Conservation (phyloP, 2,797 vertebrate species). For the Xenentodon cancila region DNA sequence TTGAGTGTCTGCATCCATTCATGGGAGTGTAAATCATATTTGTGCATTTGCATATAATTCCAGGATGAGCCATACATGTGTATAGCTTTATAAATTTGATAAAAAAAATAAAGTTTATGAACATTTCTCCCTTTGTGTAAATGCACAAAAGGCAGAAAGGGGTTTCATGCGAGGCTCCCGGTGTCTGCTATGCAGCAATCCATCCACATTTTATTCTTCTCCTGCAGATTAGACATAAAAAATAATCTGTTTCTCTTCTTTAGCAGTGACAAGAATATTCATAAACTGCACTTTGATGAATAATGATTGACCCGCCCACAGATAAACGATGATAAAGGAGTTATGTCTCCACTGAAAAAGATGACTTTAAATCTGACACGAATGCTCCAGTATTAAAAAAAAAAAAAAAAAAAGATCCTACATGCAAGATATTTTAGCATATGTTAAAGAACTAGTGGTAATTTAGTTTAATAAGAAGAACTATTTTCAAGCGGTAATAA, state of each 20-base stretch:
- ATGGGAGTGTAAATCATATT: too few species aligned
- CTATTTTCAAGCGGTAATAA: conserved; percentile 11
- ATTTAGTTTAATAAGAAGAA: not conserved
- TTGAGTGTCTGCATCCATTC: too few species aligned
- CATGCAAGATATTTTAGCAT: conserved; percentile 10
- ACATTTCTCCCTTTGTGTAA: too few species aligned
- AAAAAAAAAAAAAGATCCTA: conserved; percentile 2
- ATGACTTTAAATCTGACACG: not conserved
- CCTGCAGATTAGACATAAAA: conserved; percentile 5
- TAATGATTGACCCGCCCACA: not conserved
- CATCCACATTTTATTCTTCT: too few species aligned
- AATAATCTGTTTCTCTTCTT: not conserved
- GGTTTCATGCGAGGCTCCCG: not conserved
- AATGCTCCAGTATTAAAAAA: not conserved
- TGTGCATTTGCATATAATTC: too few species aligned
- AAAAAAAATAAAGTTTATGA: too few species aligned
- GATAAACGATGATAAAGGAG: not conserved
- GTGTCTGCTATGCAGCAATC: not conserved
- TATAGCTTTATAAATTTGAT: too few species aligned
- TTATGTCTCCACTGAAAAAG: not conserved
- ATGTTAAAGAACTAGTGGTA: conserved; percentile 15
- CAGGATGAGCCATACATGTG: too few species aligned
- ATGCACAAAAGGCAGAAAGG: too few species aligned
- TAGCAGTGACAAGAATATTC: not conserved
- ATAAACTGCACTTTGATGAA: conserved; percentile 5